Percentiles rank a stretch among this genome's conserved stretches.
These are phyloP conservation scores for Fregata magnificens DNA, from an alignment of 2,113 vertebrate genomes.

Conservation along the genomic window DNA sequence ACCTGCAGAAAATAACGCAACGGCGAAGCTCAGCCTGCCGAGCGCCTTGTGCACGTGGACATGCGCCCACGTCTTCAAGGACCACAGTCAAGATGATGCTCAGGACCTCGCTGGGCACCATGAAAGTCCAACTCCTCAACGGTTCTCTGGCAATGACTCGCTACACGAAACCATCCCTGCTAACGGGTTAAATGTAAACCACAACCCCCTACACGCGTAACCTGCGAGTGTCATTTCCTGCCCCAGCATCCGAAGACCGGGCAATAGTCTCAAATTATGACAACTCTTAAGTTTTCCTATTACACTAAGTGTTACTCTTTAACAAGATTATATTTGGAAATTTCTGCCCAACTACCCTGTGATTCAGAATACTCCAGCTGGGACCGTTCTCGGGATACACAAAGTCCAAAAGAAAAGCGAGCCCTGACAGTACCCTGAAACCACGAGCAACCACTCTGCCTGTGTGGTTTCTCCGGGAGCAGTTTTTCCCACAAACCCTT, in stretches of 20 bases:
- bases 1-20: neutral
- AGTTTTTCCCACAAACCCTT: conserved; percentile 33
- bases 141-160: neutral
- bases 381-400: neutral
- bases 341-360: neutral
- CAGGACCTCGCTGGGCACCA: rapidly evolving
- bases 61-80: neutral
- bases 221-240: neutral
- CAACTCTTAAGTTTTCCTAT: neutral
- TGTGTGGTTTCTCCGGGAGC: conserved; percentile 18
- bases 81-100: neutral
- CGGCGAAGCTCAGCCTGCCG: neutral
- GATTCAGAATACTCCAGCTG: neutral
- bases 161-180: rapidly evolving
- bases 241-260: neutral
- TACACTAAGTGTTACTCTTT: neutral
- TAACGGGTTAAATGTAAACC: neutral
- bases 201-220: neutral
- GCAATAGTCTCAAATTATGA: neutral
- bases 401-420: neutral
- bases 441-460: neutral
- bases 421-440: neutral
- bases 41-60: rapidly evolving
- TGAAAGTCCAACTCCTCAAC: rapidly evolving
- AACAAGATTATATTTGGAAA: neutral